These are phyloP conservation scores for Datnioides undecimradiatus DNA, from an alignment of 2,113 vertebrate genomes.

Conservation along the genomic window DNA sequence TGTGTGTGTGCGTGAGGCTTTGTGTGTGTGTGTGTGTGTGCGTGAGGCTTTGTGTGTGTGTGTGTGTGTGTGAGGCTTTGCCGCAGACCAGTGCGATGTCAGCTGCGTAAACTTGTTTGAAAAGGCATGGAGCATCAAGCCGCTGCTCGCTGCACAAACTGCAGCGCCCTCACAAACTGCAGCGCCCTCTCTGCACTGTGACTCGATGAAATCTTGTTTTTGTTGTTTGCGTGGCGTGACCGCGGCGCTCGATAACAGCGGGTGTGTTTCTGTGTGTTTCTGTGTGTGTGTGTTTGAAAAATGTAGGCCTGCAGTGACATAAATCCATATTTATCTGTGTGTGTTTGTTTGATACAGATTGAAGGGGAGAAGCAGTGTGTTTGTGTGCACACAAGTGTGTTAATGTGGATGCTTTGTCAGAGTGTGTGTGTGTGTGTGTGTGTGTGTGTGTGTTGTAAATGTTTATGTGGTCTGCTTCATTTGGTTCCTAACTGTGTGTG, in stretches of 20 bases:
- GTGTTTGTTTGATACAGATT: slow-evolving; percentile 8
- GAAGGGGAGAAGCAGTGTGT: background rate
- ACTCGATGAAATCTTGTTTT: slow-evolving; percentile 8
- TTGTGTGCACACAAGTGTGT: background rate
- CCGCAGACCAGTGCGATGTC: background rate
- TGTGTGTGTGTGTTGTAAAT: slow-evolving; percentile 23
- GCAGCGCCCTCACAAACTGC: background rate
- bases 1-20: too few species aligned
- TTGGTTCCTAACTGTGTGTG: slow-evolving; percentile 48
- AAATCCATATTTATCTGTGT: slow-evolving; percentile 31
- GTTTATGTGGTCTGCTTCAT: slow-evolving; percentile 48
- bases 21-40: too few species aligned
- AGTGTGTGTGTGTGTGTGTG: slow-evolving; percentile 16
- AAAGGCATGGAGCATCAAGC: slow-evolving; percentile 1
- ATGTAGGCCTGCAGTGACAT: slow-evolving; percentile 17
- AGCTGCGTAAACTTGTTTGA: slow-evolving; percentile 2
- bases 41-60: too few species aligned
- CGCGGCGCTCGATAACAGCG: background rate
- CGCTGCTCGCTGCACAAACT: background rate
- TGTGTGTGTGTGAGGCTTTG: background rate
- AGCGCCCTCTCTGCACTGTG: slow-evolving; percentile 19
- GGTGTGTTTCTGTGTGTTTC: background rate
- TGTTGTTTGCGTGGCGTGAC: slow-evolving; percentile 12
- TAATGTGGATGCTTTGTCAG: background rate
- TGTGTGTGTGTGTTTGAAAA: slow-evolving; percentile 14